Evolutionary conservation across 2,113 vertebrate species (phyloP).

Genomic region (Saccopteryx bilineata): DNA sequence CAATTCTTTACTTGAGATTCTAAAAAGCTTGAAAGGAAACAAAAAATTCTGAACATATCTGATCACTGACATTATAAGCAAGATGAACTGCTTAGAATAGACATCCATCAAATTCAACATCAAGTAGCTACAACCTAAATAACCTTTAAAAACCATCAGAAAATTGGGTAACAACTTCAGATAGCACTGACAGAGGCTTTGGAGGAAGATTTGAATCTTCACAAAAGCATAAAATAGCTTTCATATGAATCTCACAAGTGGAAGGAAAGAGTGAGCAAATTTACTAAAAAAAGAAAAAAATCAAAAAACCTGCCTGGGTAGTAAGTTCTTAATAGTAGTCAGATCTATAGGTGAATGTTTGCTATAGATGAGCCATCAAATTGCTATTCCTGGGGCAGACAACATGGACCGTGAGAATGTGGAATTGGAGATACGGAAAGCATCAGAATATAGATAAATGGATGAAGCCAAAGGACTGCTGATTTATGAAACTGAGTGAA

Average conservation of each 20-base stretch:
- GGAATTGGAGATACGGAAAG: neutral
- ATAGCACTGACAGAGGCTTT: neutral
- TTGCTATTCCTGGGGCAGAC: neutral
- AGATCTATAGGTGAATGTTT: neutral
- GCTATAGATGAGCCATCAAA: neutral
- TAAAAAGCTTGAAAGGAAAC: neutral
- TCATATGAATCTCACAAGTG: constrained; percentile 5
- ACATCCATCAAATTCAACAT: neutral
- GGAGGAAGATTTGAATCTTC: neutral
- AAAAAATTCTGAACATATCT: neutral
- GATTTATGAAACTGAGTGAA: neutral
- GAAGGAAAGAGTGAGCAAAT: neutral
- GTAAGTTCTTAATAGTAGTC: neutral
- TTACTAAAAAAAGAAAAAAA: neutral
- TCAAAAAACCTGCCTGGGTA: neutral
- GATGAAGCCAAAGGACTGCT: neutral
- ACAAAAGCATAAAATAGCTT: neutral
- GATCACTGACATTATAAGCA: neutral
- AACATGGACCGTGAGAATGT: neutral
- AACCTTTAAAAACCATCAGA: neutral
- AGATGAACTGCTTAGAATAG: neutral
- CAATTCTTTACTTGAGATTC: neutral
- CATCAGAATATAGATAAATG: neutral
- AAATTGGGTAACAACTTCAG: neutral
- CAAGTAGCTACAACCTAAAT: neutral